These are phyloP conservation scores for Heliconius aoede DNA, from an alignment of 2,888 invertebrate species.

Conservation along the genomic window DNA sequence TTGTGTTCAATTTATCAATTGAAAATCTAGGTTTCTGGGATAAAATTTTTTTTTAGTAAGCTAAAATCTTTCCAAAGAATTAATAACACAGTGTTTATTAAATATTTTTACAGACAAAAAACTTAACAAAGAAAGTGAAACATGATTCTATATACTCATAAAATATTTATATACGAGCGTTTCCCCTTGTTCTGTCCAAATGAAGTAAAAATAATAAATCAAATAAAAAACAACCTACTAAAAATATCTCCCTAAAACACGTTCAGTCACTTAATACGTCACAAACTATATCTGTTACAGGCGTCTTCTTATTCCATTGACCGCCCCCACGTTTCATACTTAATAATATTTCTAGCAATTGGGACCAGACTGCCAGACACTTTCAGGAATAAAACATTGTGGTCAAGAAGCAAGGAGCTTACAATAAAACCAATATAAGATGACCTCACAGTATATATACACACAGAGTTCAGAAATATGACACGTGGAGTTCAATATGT, in stretches of 20 bases:
- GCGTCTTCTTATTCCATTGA: slow-evolving; percentile 57
- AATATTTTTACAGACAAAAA: background rate
- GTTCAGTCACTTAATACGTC: slow-evolving; percentile 33
- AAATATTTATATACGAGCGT: background rate
- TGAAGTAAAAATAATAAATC: background rate
- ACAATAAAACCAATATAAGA: slow-evolving; percentile 52
- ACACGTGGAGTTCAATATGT: slow-evolving; percentile 54
- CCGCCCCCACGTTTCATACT: slow-evolving; percentile 61
- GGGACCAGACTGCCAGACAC: slow-evolving; percentile 71
- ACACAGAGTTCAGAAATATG: slow-evolving; percentile 20
- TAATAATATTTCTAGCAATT: slow-evolving; percentile 77
- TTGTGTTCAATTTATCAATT: slow-evolving; percentile 57
- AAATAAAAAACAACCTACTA: background rate
- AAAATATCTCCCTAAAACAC: slow-evolving; percentile 16
- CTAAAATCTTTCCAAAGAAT: background rate
- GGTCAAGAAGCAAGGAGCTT: slow-evolving; percentile 63
- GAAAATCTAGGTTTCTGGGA: slow-evolving; percentile 36
- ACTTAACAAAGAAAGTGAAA: background rate
- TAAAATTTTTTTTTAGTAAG: background rate
- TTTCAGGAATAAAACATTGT: slow-evolving; percentile 63
- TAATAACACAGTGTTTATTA: background rate
- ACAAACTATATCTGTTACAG: slow-evolving; percentile 42
- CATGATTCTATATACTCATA: background rate
- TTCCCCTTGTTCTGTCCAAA: background rate
- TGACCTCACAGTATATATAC: slow-evolving; percentile 43